phyloP scores from a whole-genome alignment of 2,888 invertebrate species.

The Rotaria socialis region DNA sequence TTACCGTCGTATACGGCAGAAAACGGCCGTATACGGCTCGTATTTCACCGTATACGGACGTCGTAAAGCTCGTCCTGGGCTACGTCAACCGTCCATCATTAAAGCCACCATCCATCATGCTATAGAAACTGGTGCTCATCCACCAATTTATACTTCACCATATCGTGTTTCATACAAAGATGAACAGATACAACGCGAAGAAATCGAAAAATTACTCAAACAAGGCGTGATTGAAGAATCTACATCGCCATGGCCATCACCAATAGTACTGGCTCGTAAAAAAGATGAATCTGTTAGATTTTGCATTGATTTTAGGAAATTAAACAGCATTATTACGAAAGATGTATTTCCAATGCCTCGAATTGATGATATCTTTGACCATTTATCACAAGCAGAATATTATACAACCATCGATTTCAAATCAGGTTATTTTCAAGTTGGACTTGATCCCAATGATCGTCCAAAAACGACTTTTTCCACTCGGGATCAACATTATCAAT shows the following conservation, averaged over 20 bases:
- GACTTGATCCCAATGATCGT: constrained; percentile 45
- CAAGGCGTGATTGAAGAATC: constrained; percentile 46
- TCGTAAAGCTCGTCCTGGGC: no score
- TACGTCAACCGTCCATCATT: not conserved
- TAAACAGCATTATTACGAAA: constrained; percentile 47
- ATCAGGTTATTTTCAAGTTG: constrained; percentile 47
- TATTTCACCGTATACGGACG: no score
- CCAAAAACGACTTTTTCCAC: constrained; percentile 48
- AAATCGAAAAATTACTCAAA: constrained; percentile 46
- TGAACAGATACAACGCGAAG: constrained; percentile 36
- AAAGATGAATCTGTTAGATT: constrained; percentile 43
- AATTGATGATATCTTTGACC: constrained; percentile 48
- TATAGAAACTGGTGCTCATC: not conserved
- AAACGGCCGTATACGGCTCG: no score
- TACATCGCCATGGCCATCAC: constrained; percentile 45
- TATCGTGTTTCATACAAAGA: not conserved
- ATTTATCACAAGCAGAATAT: constrained; percentile 42
- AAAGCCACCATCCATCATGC: not conserved
- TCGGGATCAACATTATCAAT: not conserved
- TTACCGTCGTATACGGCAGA: no score
- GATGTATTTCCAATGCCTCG: constrained; percentile 48
- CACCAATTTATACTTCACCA: not conserved
- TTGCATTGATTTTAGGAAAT: constrained; percentile 47
- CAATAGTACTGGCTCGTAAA: constrained; percentile 40
- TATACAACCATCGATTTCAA: constrained; percentile 48